A percentile compares a stretch with the other conserved stretches of the same genome.
These are phyloP conservation scores for Anagrus nilaparvatae DNA, from an alignment of 1,140 invertebrate genomes.

Conservation along the genomic window DNA sequence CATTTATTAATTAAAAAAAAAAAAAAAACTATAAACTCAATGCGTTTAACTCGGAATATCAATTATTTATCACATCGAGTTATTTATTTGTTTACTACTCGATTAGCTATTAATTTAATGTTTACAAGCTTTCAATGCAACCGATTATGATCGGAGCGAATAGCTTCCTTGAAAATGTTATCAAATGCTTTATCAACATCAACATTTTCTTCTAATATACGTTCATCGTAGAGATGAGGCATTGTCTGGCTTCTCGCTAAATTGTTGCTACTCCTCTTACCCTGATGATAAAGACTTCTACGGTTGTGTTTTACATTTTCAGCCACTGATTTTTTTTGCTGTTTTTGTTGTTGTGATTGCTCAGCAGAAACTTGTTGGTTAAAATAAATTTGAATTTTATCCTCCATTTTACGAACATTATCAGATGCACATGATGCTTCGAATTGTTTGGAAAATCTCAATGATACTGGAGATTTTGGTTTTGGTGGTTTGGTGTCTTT, in stretches of 20 bases:
- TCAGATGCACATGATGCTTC: slow-evolving; percentile 66
- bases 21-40: too few relatives aligned
- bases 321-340: background rate
- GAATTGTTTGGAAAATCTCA: slow-evolving; percentile 60
- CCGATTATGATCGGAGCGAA: slow-evolving; percentile 25
- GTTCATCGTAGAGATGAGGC: slow-evolving; percentile 54
- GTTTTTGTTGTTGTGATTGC: slow-evolving; percentile 8
- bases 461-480: slow-evolving; percentile 60
- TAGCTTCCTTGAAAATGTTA: slow-evolving; percentile 51
- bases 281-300: slow-evolving; percentile 18
- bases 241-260: slow-evolving; percentile 63
- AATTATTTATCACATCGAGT: too few relatives aligned
- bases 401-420: slow-evolving; percentile 61
- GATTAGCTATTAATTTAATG: too few relatives aligned
- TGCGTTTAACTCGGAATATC: too few relatives aligned
- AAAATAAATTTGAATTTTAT: slow-evolving; percentile 73
- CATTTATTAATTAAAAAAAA: too few relatives aligned
- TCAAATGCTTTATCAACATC: slow-evolving; percentile 70
- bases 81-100: too few relatives aligned
- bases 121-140: too few relatives aligned
- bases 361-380: background rate
- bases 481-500: slow-evolving; percentile 47
- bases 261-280: slow-evolving; percentile 20
- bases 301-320: slow-evolving; percentile 15
- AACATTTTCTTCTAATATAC: slow-evolving; percentile 50